Conservation (phyloP, 2,113 vertebrate species). For the Phainopepla nitens region DNA sequence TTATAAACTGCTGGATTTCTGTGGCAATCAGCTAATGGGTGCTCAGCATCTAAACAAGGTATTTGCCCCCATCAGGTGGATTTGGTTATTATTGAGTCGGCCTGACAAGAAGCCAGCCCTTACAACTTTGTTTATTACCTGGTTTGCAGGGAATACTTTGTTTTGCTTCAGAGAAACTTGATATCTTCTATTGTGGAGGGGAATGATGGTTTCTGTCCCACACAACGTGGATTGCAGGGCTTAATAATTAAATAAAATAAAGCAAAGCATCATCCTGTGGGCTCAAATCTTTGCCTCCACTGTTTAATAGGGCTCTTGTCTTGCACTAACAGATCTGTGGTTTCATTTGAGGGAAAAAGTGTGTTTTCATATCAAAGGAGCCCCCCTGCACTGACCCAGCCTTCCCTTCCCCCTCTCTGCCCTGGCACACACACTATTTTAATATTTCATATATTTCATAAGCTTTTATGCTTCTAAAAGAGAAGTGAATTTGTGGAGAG, state of each 20-base stretch:
- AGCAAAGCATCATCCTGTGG: not conserved
- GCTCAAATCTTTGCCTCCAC: not conserved
- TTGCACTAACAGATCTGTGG: not conserved
- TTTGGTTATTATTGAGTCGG: constrained; percentile 1
- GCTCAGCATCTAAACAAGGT: not conserved
- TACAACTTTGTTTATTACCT: constrained; percentile 40
- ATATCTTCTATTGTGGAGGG: not conserved
- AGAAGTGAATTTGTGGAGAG: constrained; percentile 72
- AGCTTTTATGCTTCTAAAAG: constrained; percentile 71
- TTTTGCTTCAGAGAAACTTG: constrained; percentile 45
- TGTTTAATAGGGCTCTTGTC: not conserved
- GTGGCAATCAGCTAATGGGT: constrained; percentile 68
- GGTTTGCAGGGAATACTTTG: constrained; percentile 32
- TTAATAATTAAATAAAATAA: not conserved
- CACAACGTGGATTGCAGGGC: accelerated
- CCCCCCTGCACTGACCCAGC: not conserved
- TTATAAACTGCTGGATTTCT: not conserved
- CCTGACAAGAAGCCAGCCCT: not conserved
- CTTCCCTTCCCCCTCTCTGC: constrained; percentile 14
- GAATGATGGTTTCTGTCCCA: not conserved
- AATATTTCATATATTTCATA: constrained; percentile 71
- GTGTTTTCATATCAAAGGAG: constrained; percentile 58
- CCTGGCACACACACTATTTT: constrained; percentile 52
- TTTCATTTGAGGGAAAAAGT: constrained; percentile 1
- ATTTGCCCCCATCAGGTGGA: not conserved